These are phyloP conservation scores for Leptodactylus fuscus DNA, from an alignment of 2,113 vertebrate species.

Conservation along the genomic window DNA sequence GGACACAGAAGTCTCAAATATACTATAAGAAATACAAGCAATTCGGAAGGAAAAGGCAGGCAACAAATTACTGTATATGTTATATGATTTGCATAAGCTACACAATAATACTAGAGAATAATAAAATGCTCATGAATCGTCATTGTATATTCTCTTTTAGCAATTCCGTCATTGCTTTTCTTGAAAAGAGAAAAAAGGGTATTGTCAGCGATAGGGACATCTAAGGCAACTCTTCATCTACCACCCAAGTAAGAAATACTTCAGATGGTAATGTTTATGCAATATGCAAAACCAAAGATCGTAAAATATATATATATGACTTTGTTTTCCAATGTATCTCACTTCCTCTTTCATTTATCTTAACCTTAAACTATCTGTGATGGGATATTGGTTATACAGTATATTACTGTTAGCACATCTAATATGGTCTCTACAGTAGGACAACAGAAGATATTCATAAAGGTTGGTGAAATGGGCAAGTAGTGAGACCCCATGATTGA, in stretches of 20 bases:
- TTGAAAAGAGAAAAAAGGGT: background rate
- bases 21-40: conserved; percentile 16
- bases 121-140: conserved; percentile 15
- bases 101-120: conserved; percentile 1
- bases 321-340: background rate
- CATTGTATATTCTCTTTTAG: conserved; percentile 3
- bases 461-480: no score
- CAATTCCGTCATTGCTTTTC: background rate
- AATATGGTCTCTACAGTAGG: no score
- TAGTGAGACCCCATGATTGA: no score
- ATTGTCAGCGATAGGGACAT: background rate
- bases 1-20: conserved; percentile 2
- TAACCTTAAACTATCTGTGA: no score
- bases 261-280: no score
- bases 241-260: no score
- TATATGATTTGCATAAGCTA: background rate
- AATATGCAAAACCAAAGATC: no score
- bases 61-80: conserved; percentile 15
- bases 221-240: background rate
- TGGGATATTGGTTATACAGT: no score
- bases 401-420: no score
- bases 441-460: no score
- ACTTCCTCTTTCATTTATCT: no score
- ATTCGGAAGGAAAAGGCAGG: background rate
- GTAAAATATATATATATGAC: no score